A percentile compares a stretch with the other conserved stretches of the same genome.
These are phyloP conservation scores for Tangara arthus DNA, from an alignment of 2,797 vertebrate genomes.

Conservation along the genomic window DNA sequence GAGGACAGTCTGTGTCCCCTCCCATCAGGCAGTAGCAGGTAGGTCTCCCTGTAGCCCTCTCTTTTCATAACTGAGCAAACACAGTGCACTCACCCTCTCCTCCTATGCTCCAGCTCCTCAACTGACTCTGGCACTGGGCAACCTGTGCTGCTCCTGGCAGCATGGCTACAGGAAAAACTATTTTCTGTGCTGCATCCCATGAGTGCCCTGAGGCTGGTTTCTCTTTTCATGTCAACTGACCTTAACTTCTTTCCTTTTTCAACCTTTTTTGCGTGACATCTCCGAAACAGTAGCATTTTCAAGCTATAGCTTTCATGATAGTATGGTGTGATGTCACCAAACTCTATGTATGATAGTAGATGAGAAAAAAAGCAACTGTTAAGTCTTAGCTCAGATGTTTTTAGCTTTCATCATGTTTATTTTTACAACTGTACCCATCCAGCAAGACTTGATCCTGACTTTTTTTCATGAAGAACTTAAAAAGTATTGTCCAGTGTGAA, in stretches of 20 bases:
- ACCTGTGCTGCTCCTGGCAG: neutral
- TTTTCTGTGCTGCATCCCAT: neutral
- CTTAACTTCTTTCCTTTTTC: neutral
- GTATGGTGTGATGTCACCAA: neutral
- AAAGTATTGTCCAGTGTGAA: neutral
- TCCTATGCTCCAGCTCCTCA: accelerated
- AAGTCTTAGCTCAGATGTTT: neutral
- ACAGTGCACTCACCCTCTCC: neutral
- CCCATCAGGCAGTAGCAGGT: neutral
- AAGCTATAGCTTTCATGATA: neutral
- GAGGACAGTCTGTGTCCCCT: neutral
- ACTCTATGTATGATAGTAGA: neutral
- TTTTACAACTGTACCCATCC: neutral
- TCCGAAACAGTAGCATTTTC: neutral
- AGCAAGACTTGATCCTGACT: neutral
- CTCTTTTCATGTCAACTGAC: neutral
- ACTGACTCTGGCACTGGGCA: neutral
- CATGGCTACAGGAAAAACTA: accelerated
- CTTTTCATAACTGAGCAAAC: neutral
- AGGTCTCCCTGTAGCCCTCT: neutral
- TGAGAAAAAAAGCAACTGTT: neutral
- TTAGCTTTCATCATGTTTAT: neutral
- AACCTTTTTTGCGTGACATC: neutral
- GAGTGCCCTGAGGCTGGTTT: neutral
- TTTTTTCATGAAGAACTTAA: neutral